These are phyloP conservation scores for Pantherophis guttatus DNA, from an alignment of 2,113 vertebrate genomes.

Conservation along the genomic window DNA sequence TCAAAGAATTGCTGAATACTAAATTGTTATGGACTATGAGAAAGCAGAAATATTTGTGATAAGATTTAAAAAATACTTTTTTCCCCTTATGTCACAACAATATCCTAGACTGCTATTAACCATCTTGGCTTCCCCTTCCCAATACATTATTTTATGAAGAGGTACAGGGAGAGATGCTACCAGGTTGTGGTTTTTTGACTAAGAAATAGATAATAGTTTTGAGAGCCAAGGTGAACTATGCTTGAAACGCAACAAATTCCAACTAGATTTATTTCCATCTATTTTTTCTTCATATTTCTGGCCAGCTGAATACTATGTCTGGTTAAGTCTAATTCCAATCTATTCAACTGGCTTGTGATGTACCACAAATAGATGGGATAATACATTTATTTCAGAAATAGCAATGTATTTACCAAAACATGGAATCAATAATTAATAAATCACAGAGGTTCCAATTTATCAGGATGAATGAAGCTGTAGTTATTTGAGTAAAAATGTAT, in stretches of 20 bases:
- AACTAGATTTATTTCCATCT: slow-evolving; percentile 30
- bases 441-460: slow-evolving; percentile 21
- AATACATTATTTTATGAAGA: slow-evolving; percentile 51
- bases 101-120: slow-evolving; percentile 3
- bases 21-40: neutral
- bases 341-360: neutral
- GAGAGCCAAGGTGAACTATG: slow-evolving; percentile 37
- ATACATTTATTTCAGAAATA: neutral
- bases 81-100: slow-evolving; percentile 7
- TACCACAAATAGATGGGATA: fast-evolving
- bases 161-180: neutral
- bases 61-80: neutral
- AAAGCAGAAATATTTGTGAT: neutral
- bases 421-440: slow-evolving; percentile 3
- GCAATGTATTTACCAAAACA: neutral
- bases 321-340: slow-evolving; percentile 42
- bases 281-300: slow-evolving; percentile 42
- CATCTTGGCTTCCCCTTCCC: neutral
- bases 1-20: neutral
- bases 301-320: slow-evolving; percentile 19
- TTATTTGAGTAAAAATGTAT: no score
- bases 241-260: slow-evolving; percentile 15
- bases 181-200: slow-evolving; percentile 39
- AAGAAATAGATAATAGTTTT: slow-evolving; percentile 44
- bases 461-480: slow-evolving; percentile 12